Evolutionary conservation across 2,113 vertebrate species (phyloP).

Genomic region (Hyaena hyaena): DNA sequence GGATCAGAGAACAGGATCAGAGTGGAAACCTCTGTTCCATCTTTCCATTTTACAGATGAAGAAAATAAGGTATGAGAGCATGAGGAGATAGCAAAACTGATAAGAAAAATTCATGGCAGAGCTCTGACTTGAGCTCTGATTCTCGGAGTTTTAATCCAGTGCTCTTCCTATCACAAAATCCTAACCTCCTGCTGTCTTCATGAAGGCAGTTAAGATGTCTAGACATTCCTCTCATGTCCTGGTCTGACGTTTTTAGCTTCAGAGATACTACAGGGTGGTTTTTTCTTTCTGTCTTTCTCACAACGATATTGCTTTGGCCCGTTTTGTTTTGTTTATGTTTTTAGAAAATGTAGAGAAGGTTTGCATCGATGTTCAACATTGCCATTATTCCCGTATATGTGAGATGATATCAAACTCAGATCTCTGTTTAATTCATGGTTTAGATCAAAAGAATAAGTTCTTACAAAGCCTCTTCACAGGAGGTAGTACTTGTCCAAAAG

Average conservation of each 20-base stretch:
- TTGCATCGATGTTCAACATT: constrained; percentile 1
- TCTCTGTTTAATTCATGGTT: constrained; percentile 32
- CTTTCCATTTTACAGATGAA: neutral
- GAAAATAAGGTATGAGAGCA: neutral
- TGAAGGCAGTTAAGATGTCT: neutral
- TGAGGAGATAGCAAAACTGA: neutral
- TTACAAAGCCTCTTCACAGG: neutral
- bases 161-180: neutral
- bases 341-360: neutral
- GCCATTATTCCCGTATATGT: neutral
- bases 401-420: constrained; percentile 7
- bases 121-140: neutral
- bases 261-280: neutral
- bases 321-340: neutral
- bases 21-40: neutral
- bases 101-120: neutral
- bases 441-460: constrained; percentile 36
- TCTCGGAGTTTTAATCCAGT: neutral
- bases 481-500: neutral
- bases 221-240: neutral
- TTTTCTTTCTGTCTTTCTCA: neutral
- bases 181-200: neutral
- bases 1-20: neutral
- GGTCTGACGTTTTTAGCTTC: neutral
- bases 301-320: neutral